Evolutionary conservation across 2,797 vertebrate genomes (phyloP).

Genomic region (Pipistrellus pygmaeus): DNA sequence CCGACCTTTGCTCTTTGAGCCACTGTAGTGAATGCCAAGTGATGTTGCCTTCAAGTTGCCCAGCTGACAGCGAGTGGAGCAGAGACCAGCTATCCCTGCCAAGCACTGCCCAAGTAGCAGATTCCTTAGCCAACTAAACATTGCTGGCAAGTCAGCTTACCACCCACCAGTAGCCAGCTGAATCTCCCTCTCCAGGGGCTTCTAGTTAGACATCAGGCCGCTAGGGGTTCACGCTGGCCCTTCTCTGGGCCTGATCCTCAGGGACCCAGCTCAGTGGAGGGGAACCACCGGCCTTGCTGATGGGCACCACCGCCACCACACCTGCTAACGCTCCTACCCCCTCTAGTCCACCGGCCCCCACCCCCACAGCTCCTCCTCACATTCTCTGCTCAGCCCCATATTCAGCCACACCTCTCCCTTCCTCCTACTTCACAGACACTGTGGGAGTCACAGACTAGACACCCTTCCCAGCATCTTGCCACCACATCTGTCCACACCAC

Average conservation of each 20-base stretch:
- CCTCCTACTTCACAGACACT: not conserved
- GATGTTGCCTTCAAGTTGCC: not conserved
- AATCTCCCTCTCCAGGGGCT: not conserved
- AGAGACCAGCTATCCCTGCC: not conserved
- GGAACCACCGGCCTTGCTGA: not conserved
- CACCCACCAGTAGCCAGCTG: not conserved
- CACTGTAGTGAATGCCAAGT: not conserved
- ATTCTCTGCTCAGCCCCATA: not conserved
- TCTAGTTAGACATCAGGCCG: not conserved
- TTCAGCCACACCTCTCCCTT: not conserved
- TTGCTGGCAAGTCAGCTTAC: not conserved
- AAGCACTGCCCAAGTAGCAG: not conserved
- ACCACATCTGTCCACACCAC: not conserved
- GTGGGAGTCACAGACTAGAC: not conserved
- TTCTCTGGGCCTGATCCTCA: not conserved
- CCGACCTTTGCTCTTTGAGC: not conserved
- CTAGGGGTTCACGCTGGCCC: not conserved
- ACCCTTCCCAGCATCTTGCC: not conserved
- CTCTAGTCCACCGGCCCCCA: not conserved
- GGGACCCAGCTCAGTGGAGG: not conserved
- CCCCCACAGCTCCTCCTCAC: not conserved
- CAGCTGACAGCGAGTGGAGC: not conserved
- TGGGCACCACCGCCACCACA: not conserved
- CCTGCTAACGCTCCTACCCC: not conserved
- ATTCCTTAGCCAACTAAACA: not conserved